Percentiles rank a stretch among this genome's conserved stretches.
Evolutionary conservation across 2,113 vertebrate species (phyloP).

Genomic region (Grantiella picta): DNA sequence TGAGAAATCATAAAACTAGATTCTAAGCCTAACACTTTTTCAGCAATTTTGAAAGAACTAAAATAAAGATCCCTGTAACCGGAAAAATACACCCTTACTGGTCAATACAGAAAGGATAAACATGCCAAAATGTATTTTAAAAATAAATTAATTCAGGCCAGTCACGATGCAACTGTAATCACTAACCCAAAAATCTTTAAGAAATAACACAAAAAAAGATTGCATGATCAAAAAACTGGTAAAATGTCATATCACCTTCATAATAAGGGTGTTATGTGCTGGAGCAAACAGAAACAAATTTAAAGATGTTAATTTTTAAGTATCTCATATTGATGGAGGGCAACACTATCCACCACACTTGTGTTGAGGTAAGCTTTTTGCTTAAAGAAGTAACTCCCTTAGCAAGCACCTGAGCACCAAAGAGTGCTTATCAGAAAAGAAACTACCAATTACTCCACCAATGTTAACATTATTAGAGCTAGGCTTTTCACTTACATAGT

Average conservation of each 20-base stretch:
- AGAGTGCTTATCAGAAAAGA: background rate
- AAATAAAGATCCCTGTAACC: background rate
- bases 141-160: background rate
- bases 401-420: background rate
- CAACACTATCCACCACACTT: background rate
- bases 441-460: background rate
- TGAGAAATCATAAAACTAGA: background rate
- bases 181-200: background rate
- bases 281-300: background rate
- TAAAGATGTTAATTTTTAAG: background rate
- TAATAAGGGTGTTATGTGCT: background rate
- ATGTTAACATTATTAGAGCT: background rate
- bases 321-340: background rate
- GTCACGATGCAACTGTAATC: background rate
- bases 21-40: background rate
- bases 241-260: background rate
- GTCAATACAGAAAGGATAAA: background rate
- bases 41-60: background rate
- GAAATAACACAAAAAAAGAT: background rate
- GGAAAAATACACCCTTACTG: background rate
- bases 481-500: background rate
- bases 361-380: background rate
- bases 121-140: background rate
- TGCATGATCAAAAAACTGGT: background rate
- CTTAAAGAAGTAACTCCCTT: background rate